Evolutionary conservation across 30 jellyfish, hydroid and myxozoan genomes (phyloP).

Genomic region (Mastigias papua): DNA sequence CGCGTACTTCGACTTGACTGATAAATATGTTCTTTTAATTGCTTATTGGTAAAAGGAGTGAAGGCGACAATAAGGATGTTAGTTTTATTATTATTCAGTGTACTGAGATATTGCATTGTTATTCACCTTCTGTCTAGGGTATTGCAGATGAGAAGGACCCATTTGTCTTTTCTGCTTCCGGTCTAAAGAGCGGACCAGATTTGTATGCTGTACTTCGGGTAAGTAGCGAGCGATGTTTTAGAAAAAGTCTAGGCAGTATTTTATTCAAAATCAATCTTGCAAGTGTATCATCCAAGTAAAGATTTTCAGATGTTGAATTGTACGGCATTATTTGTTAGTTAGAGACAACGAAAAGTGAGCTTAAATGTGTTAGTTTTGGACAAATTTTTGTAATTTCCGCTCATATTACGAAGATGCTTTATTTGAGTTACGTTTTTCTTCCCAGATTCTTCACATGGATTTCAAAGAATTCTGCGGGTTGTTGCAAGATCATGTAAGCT

Average conservation of each 20-base stretch:
- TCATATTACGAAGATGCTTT: not conserved
- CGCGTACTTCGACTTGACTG: too few species aligned
- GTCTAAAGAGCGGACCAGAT: constrained; percentile 67
- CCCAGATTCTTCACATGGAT: constrained; percentile 72
- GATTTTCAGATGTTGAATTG: too few species aligned
- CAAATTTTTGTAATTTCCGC: not conserved
- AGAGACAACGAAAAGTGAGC: too few species aligned
- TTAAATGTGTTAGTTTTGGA: too few species aligned
- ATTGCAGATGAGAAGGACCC: constrained; percentile 79
- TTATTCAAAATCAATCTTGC: not conserved
- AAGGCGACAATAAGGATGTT: too few species aligned
- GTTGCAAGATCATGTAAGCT: constrained; percentile 61
- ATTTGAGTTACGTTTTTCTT: not conserved
- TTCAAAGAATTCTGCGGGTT: constrained; percentile 66
- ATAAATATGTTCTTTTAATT: too few species aligned
- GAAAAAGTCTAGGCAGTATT: not conserved
- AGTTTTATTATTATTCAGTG: too few species aligned
- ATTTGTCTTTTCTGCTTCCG: constrained; percentile 44
- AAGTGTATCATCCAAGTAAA: too few species aligned
- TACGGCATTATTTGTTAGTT: too few species aligned
- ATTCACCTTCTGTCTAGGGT: constrained; percentile 20
- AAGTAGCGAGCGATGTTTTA: not conserved
- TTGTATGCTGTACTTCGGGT: constrained; percentile 76
- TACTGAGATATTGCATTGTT: not conserved
- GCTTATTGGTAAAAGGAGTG: too few species aligned